Base-by-base conservation (phyloP, 2,888 invertebrate species). In the Thumatha senex region DNA sequence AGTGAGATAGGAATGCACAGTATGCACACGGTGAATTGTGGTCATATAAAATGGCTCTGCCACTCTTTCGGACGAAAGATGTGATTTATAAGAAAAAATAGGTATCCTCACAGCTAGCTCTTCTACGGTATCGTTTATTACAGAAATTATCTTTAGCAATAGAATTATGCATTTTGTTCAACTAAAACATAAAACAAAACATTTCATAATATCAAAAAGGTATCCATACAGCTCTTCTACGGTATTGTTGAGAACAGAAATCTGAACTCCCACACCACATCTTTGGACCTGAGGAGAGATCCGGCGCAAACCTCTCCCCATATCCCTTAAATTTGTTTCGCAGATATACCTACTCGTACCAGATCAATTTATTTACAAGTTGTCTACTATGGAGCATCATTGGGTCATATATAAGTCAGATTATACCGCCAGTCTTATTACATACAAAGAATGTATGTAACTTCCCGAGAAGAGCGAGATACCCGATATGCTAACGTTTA, bases 391-490 rank as follows among this genome's bases (percentile, higher is more conserved):
- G 5, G 5, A 24, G 18, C 5, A 24, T 2, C 5, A 24, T 24
- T 24, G 18, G 18, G 18, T 24, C 18, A 4, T 24, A 24, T 24
- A 5, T 24, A 4, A 24, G 18, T 24, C 18, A 24, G 18, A 24
- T 24, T 24, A n/a, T n/a, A n/a, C n/a, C n/a, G 18, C 18, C 5
- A 24, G 18, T 4, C 18, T 4, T 13, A n/a, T 67, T 58, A 57
- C 66, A 67, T 65, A 69, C 59, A 51, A 58, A 67, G 51, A 44
- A 72, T 70, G 67, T 63, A 78, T 70, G 67, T 63, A 78, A 75
- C 74, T 84, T 65, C 74, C 88, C 85, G 86, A 76, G 87, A 72
- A 86, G 87, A 86, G 67, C 77, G 46, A 63, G 88, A 89, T 87
- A 85, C 80, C 86, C 80, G 34, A 38, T 7, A 0, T 8, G 1